A percentile compares a stretch with the other conserved stretches of the same genome.
Conservation (phyloP, 1,140 invertebrate species). For the Parapsyche elsis region DNA sequence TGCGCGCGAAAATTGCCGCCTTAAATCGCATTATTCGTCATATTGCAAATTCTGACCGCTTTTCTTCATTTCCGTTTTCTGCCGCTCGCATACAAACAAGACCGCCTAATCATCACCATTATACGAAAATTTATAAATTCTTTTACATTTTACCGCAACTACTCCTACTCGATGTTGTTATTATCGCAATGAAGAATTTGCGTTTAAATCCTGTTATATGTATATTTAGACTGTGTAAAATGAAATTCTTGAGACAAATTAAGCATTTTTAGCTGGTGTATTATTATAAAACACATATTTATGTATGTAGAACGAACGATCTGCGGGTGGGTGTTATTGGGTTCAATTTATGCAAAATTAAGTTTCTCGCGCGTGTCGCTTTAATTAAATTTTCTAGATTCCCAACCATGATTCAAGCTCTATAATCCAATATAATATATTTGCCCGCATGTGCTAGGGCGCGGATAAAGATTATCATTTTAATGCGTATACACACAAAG, state of each 20-base stretch:
- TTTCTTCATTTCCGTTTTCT: background rate
- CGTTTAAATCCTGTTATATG: too few relatives aligned
- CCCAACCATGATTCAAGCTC: background rate
- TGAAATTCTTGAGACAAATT: too few relatives aligned
- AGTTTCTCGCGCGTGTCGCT: background rate
- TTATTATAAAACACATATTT: too few relatives aligned
- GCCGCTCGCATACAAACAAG: background rate
- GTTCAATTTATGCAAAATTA: constrained; percentile 9
- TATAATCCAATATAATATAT: constrained; percentile 12
- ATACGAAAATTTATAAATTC: too few relatives aligned
- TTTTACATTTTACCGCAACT: too few relatives aligned
- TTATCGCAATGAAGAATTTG: too few relatives aligned
- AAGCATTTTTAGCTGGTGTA: too few relatives aligned
- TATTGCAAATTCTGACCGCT: background rate
- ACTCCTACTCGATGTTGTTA: too few relatives aligned
- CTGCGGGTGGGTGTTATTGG: background rate
- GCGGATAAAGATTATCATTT: background rate
- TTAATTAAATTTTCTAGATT: constrained; percentile 29
- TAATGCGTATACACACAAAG: background rate
- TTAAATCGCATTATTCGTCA: constrained; percentile 30
- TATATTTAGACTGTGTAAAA: too few relatives aligned
- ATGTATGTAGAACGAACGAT: too few relatives aligned
- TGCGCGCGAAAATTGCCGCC: constrained; percentile 1
- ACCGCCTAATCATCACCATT: too few relatives aligned
- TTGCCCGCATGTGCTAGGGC: background rate